Base-by-base conservation (phyloP, 2,797 vertebrate genomes). In the Garrulus glandarius region DNA sequence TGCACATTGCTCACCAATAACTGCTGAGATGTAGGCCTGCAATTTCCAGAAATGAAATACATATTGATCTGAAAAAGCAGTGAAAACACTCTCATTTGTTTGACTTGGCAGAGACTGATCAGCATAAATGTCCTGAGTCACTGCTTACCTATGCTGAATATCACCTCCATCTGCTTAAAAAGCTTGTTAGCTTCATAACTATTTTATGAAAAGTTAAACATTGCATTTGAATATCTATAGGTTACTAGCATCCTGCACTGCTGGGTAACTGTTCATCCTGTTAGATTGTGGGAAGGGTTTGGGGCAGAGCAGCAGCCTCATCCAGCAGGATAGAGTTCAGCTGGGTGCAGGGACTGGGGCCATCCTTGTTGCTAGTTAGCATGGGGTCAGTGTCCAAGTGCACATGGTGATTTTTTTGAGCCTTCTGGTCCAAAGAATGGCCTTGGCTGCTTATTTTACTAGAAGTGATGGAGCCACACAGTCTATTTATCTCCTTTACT, bases 21-120 rank as follows among this genome's bases (percentile, higher is more conserved):
- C 69, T 93, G 75, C 71, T 92, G 83, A 96, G 94, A 91, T 87
- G 20, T 61, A 90, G 88, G 83, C 52, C 89, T 92, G 63, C 74
- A 53, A 60, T 90, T 96, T 96, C 92, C 89, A 90, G 92, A 97
- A 92, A 95, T 55, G 74, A 94, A 92, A 93, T 89, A 79, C 49
- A 59, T 94, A 97, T 96, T 95, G 96, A 97, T 96, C 83, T 84
- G 55, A 84, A 93, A 94, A 72, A 56, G 63, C 83, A 79, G 41
- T 56, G 85, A 81, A 93, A 96, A 76, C 2, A 14, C 53, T 89
- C 77, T 84, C 91, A 86, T 95, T 96, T 95, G 53, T 94, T 97
- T 89, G 89, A 65, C 63, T 96, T 95, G 92, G 83, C 93, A 91
- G 74, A 93, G 74, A 71, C 79, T 75, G 82, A 96, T 92, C 69